Conservation (phyloP, 2,113 vertebrate species). For the Podarcis muralis region DNA sequence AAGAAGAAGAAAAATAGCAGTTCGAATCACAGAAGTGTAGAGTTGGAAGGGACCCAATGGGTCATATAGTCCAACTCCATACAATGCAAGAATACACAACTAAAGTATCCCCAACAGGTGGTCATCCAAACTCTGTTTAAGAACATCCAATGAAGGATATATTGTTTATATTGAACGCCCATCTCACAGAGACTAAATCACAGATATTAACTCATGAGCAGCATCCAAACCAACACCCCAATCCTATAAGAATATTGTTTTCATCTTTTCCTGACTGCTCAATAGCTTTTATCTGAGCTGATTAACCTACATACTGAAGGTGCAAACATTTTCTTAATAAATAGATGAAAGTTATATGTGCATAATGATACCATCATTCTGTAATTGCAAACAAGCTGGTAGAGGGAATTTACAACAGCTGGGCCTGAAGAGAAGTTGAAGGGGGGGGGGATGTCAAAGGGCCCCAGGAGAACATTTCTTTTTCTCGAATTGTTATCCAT, state of each 20-base stretch:
- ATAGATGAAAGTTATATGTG: constrained; percentile 24
- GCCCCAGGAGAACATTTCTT: constrained; percentile 16
- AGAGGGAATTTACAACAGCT: neutral
- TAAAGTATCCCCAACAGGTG: too few species aligned
- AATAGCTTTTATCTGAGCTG: neutral
- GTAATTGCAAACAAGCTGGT: constrained; percentile 41
- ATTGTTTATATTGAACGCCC: too few species aligned
- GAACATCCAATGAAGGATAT: too few species aligned
- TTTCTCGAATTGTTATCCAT: constrained; percentile 41
- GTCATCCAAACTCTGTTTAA: too few species aligned
- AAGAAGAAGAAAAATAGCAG: neutral
- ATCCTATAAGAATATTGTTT: neutral
- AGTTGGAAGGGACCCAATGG: neutral
- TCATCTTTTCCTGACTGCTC: neutral
- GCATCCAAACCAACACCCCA: too few species aligned
- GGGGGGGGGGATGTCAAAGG: constrained; percentile 26
- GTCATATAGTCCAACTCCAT: neutral
- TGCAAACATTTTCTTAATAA: constrained; percentile 44
- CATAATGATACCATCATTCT: constrained; percentile 35
- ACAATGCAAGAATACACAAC: too few species aligned
- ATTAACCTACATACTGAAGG: constrained; percentile 13
- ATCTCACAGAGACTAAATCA: too few species aligned
- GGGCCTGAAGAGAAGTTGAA: constrained; percentile 14
- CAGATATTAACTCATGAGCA: too few species aligned
- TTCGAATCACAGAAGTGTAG: neutral